Conservation (phyloP, 2,797 vertebrate genomes). For the Caiman crocodilus region DNA sequence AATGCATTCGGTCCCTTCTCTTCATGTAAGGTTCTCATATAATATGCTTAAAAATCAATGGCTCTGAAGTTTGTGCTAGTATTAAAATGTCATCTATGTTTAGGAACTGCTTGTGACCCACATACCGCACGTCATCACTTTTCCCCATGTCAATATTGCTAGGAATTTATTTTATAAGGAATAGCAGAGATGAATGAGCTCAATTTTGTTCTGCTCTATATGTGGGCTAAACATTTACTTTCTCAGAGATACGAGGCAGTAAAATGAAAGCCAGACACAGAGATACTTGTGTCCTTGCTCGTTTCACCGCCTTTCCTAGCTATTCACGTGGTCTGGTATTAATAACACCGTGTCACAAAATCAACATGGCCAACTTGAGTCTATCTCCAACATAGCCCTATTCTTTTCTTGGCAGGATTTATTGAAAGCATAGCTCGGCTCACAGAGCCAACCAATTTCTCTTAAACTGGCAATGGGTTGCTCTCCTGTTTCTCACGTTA, state of each 20-base stretch:
- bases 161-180: neutral
- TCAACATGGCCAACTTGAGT: neutral
- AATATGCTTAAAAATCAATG: neutral
- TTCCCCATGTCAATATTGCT: neutral
- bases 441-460: neutral
- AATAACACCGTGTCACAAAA: neutral
- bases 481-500: neutral
- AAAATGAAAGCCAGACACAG: neutral
- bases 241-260: neutral
- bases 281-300: neutral
- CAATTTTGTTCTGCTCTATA: neutral
- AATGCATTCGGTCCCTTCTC: neutral
- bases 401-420: neutral
- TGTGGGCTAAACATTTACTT: neutral
- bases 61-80: neutral
- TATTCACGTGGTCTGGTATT: neutral
- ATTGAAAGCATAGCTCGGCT: fast-evolving
- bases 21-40: neutral
- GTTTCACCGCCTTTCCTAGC: neutral
- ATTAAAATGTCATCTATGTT: neutral
- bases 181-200: neutral
- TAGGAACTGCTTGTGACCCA: neutral
- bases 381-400: neutral
- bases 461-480: neutral
- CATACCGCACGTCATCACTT: fast-evolving